phyloP scores from a whole-genome alignment of 1,140 invertebrate genomes.

The Campoletis sonorensis region DNA sequence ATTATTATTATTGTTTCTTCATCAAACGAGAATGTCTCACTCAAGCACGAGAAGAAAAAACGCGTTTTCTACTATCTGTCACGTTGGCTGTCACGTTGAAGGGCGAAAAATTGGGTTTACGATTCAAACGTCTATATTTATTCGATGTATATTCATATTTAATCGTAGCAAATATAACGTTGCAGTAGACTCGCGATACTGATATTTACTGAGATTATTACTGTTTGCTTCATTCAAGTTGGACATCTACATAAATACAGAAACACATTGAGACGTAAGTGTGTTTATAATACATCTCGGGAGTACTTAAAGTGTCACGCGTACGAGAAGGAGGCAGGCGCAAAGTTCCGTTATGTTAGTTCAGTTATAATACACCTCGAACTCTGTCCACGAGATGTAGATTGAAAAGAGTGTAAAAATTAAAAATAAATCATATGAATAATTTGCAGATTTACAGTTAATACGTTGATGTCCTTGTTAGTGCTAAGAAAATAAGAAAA shows the following conservation, averaged over 20 bases:
- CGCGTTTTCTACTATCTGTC: background rate
- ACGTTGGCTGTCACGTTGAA: background rate
- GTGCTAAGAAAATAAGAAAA: too few relatives aligned
- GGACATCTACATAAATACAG: background rate
- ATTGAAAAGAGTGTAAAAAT: constrained; percentile 16
- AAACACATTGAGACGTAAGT: background rate
- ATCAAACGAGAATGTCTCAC: too few relatives aligned
- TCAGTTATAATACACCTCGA: background rate
- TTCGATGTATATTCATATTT: background rate
- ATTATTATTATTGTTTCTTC: too few relatives aligned
- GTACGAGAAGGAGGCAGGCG: background rate
- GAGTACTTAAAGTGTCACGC: constrained; percentile 5
- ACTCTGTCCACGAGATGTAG: constrained; percentile 39
- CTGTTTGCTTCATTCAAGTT: background rate
- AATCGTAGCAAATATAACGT: background rate
- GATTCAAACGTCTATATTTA: too few relatives aligned
- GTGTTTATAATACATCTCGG: background rate
- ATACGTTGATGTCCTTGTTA: too few relatives aligned
- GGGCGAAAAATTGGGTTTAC: too few relatives aligned
- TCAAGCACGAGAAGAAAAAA: too few relatives aligned
- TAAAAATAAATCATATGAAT: background rate
- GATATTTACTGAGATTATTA: background rate
- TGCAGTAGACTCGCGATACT: background rate
- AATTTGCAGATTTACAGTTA: too few relatives aligned
- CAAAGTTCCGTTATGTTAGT: constrained; percentile 63